Evolutionary conservation across 2,113 vertebrate genomes (phyloP), one percentile per base, ranked within the genome.

Genomic region (Labeo catla): DNA sequence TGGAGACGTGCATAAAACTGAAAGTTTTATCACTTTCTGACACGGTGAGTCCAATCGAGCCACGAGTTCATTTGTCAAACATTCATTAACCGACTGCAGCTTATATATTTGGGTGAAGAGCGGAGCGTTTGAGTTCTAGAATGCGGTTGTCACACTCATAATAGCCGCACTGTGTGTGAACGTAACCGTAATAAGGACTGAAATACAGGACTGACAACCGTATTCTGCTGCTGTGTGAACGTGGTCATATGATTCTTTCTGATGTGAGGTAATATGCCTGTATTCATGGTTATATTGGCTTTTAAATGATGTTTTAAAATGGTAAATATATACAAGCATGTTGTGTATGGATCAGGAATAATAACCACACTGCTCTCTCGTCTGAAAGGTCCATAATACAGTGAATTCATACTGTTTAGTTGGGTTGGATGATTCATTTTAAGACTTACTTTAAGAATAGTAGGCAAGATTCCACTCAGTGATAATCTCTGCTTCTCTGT

Each of bases 341-440:
- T 63, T 63, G 61, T 2, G n/a, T 63, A 8, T 63, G 1, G 21
- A 5, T 74, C 43, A 47, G 39, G 7, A 43, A 73, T 47, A 72
- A 43, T 72, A 6, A 45, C 19, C 19, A 47, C 28, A 52, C 7
- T 15, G 23, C 47, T 50, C 11, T 19, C 19, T 10, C 3, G 8
- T 45, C 34, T 16, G 49, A 77, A 54, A 10, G 12, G 28, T 50
- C n/a, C 34, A 10, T 34, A 34, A 52, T 70, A 39, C 15, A 15
- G 66, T 39, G 7, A 19, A 19, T 19, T 36, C 36, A 39, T 36
- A 21, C 8, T 43, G 36, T 72, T 72, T 19, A 43, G 36, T 21
- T 72, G 36, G 36, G 68, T 72, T 43, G 68, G 68, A 72, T 43
- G 68, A 43, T 43, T 70, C 68, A 70, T 70, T 70, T 70, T 70